Evolutionary conservation across 1,140 invertebrate species (phyloP).

Genomic region (Drosophila quadrilineata): DNA sequence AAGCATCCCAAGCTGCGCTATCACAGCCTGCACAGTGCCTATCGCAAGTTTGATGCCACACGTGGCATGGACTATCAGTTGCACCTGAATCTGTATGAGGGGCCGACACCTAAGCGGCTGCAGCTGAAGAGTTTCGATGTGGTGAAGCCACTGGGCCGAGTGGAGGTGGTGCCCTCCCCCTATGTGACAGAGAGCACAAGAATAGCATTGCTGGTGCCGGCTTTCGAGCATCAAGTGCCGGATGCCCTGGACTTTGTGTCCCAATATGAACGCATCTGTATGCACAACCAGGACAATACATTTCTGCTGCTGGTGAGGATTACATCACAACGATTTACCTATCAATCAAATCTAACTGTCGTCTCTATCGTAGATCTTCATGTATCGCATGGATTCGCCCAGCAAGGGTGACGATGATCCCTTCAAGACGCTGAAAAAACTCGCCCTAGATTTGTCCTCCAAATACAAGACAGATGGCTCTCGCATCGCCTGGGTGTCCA

Average conservation of each 20-base stretch:
- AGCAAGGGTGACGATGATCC: constrained; percentile 86
- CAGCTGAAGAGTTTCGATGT: constrained; percentile 83
- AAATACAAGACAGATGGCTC: constrained; percentile 87
- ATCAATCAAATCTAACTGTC: neutral
- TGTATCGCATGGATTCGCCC: constrained; percentile 84
- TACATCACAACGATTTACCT: too few species aligned
- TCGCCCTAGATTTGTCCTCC: constrained; percentile 84
- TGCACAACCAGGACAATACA: constrained; percentile 90
- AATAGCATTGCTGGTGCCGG: constrained; percentile 88
- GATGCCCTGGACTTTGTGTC: constrained; percentile 85
- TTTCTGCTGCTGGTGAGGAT: constrained; percentile 86
- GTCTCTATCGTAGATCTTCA: constrained; percentile 82
- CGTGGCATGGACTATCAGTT: constrained; percentile 94
- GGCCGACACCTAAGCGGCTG: constrained; percentile 29
- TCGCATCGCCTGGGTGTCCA: constrained; percentile 88
- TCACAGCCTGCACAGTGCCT: constrained; percentile 87
- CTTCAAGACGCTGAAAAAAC: constrained; percentile 86
- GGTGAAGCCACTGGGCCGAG: constrained; percentile 90
- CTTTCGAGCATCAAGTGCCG: constrained; percentile 73
- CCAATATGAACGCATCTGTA: constrained; percentile 86
- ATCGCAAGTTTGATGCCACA: constrained; percentile 92
- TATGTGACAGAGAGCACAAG: constrained; percentile 95
- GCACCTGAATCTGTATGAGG: constrained; percentile 85
- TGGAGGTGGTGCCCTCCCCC: constrained; percentile 92
- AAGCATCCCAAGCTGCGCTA: constrained; percentile 84